Conservation (phyloP, 2,797 vertebrate genomes). For the Glyptemys insculpta region DNA sequence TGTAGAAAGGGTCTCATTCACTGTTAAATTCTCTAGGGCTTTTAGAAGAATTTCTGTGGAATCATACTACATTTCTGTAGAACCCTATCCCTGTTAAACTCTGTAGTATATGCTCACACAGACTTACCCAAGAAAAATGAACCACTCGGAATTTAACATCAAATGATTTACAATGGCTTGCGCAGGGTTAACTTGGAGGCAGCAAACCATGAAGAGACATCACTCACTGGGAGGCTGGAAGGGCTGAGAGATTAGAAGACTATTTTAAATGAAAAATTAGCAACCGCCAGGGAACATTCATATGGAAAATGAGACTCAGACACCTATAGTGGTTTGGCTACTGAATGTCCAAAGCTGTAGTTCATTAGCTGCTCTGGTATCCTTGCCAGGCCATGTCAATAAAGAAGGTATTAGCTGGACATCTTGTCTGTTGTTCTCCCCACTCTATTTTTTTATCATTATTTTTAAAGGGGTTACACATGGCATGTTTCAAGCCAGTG, state of each 20-base stretch:
- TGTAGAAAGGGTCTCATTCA: conserved; percentile 47
- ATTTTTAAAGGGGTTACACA: not conserved
- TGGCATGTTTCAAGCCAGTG: not conserved
- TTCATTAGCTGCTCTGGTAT: conserved; percentile 30
- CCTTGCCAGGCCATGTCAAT: not conserved
- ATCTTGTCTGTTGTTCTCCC: not conserved
- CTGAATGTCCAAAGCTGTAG: not conserved
- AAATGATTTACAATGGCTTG: conserved; percentile 59
- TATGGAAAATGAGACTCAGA: conserved; percentile 60
- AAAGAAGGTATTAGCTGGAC: not conserved
- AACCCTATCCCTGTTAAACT: conserved; percentile 34
- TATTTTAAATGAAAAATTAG: conserved; percentile 69
- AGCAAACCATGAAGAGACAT: conserved; percentile 66
- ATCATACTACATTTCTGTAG: conserved; percentile 29
- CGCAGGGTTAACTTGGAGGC: conserved; percentile 63
- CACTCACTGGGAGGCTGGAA: conserved; percentile 32
- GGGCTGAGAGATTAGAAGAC: conserved; percentile 40
- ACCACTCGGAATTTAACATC: conserved; percentile 50
- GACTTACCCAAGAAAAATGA: conserved; percentile 55
- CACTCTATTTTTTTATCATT: not conserved
- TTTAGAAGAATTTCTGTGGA: not conserved
- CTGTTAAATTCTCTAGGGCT: conserved; percentile 48
- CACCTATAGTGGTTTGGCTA: fast-evolving
- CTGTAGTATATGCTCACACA: conserved; percentile 23
- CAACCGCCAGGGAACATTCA: conserved; percentile 44